Evolutionary conservation across 2,113 vertebrate species (phyloP).

Genomic region (Peromyscus leucopus): DNA sequence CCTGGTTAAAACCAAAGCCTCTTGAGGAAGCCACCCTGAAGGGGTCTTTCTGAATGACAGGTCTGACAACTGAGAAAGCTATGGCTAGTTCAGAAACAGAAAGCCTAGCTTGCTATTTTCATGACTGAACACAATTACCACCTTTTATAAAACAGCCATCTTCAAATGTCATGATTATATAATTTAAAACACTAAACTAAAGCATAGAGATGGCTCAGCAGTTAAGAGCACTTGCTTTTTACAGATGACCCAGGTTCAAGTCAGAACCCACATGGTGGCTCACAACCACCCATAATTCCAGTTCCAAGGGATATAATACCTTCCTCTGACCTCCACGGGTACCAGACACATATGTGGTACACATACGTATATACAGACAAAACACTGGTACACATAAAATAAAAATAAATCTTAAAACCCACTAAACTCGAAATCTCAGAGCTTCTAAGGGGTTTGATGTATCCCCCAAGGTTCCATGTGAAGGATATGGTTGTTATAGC

Average conservation of each 20-base stretch:
- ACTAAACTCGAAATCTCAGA: neutral
- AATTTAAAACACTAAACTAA: neutral
- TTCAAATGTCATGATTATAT: neutral
- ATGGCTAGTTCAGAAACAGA: neutral
- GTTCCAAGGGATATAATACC: neutral
- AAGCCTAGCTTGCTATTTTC: neutral
- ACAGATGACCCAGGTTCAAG: neutral
- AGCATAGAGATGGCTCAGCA: neutral
- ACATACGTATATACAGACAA: neutral
- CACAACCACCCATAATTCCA: neutral
- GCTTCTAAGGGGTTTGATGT: neutral
- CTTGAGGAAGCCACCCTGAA: neutral
- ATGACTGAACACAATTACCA: neutral
- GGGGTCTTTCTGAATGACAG: neutral
- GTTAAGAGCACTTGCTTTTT: neutral
- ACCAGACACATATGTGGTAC: neutral
- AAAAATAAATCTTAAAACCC: neutral
- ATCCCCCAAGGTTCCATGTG: too few species aligned
- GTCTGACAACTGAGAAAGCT: neutral
- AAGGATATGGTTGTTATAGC: neutral
- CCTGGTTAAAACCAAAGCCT: constrained; percentile 39
- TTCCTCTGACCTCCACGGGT: neutral
- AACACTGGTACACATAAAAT: neutral
- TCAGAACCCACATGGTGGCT: neutral
- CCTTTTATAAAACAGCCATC: neutral